These are phyloP conservation scores for Antheraea assamensis DNA, from an alignment of 2,888 invertebrate genomes.

Conservation along the genomic window DNA sequence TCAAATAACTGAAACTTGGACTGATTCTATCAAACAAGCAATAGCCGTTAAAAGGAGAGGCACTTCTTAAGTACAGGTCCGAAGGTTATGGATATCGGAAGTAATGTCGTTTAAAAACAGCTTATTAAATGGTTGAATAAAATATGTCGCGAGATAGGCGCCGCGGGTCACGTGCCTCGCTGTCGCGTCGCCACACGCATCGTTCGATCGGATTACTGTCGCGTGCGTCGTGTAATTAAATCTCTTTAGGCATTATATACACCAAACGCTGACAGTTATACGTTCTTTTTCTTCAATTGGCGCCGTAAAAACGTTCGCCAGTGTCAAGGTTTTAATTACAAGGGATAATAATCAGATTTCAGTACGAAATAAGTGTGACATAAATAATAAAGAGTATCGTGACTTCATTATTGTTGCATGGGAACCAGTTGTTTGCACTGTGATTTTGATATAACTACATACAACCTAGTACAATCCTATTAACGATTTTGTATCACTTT, in stretches of 20 bases:
- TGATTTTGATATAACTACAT: no score
- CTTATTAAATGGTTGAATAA: not conserved
- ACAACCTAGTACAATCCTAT: no score
- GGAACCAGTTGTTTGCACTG: no score
- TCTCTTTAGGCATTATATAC: not conserved
- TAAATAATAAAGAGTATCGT: no score
- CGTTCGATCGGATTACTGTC: not conserved
- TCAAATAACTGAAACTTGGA: no score
- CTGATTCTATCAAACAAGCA: not conserved
- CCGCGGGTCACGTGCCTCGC: not conserved
- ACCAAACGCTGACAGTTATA: not conserved
- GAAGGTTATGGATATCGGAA: not conserved
- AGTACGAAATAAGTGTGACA: no score
- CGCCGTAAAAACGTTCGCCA: not conserved
- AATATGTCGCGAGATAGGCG: not conserved
- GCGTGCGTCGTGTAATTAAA: not conserved
- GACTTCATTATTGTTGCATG: no score
- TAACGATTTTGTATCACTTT: no score
- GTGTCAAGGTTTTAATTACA: not conserved
- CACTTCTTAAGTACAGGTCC: not conserved
- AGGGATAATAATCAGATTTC: no score
- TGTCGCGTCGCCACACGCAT: constrained; percentile 2
- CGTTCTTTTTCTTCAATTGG: not conserved
- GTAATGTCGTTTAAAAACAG: not conserved
- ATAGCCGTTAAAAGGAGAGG: not conserved